Conservation (phyloP, 2,113 vertebrate genomes). For the Takifugu bimaculatus region DNA sequence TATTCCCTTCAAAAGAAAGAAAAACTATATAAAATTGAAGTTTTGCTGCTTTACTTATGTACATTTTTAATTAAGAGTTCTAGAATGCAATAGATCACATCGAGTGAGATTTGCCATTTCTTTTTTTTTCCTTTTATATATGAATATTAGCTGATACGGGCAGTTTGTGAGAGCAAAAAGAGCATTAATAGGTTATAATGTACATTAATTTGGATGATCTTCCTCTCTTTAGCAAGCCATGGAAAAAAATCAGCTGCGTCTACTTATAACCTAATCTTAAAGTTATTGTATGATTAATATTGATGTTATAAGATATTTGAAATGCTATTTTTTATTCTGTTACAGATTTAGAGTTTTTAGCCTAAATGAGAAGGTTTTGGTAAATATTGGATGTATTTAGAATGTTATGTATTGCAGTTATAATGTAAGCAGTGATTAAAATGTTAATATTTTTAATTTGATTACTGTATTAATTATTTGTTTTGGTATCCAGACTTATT, state of each 20-base stretch:
- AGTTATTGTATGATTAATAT: constrained; percentile 77
- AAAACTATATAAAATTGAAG: constrained; percentile 50
- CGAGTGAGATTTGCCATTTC: constrained; percentile 57
- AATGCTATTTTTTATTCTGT: constrained; percentile 98
- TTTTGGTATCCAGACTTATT: constrained; percentile 78
- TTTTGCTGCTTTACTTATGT: constrained; percentile 78
- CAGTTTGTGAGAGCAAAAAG: constrained; percentile 66
- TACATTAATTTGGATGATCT: constrained; percentile 64
- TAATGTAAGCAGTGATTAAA: constrained; percentile 91
- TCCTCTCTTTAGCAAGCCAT: constrained; percentile 68
- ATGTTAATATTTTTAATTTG: constrained; percentile 94
- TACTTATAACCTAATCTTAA: constrained; percentile 80
- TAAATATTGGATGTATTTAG: constrained; percentile 99
- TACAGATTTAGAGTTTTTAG: constrained; percentile 97
- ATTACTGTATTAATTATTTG: constrained; percentile 75
- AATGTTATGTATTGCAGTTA: constrained; percentile 85
- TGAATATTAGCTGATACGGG: constrained; percentile 46
- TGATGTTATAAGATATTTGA: constrained; percentile 85
- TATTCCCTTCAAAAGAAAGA: constrained; percentile 36
- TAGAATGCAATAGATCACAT: constrained; percentile 69
- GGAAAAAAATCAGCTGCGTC: constrained; percentile 67
- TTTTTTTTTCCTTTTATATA: constrained; percentile 20
- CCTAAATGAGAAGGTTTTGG: constrained; percentile 85
- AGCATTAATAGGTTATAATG: constrained; percentile 57
- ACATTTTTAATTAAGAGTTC: constrained; percentile 72